Evolutionary conservation across 1,140 invertebrate genomes (phyloP).

Genomic region (Mercenaria mercenaria): DNA sequence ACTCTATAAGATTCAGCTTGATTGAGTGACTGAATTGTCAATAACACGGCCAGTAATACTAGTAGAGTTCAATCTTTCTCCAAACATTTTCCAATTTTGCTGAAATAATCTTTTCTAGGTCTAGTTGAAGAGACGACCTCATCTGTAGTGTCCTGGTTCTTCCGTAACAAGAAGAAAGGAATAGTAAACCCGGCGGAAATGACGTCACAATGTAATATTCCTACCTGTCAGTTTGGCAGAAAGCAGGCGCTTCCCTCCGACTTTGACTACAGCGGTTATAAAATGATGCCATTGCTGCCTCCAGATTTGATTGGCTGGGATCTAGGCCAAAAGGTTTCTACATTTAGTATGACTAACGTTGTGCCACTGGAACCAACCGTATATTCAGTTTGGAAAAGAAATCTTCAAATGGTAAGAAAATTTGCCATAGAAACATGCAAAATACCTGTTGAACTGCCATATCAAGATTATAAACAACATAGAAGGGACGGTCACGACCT

Average conservation of each 20-base stretch:
- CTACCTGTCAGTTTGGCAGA: slow-evolving; percentile 59
- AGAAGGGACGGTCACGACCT: slow-evolving; percentile 7
- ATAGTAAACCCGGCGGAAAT: slow-evolving; percentile 51
- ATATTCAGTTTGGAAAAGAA: slow-evolving; percentile 70
- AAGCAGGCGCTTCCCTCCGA: slow-evolving; percentile 69
- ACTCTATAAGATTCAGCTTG: too few species aligned
- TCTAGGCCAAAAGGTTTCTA: slow-evolving; percentile 66
- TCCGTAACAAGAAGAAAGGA: slow-evolving; percentile 60
- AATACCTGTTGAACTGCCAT: slow-evolving; percentile 53
- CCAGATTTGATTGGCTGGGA: slow-evolving; percentile 72
- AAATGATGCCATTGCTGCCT: slow-evolving; percentile 71
- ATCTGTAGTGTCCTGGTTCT: slow-evolving; percentile 60
- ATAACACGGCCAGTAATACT: too few species aligned
- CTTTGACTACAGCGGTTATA: slow-evolving; percentile 70
- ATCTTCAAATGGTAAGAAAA: slow-evolving; percentile 55
- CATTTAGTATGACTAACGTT: slow-evolving; percentile 75
- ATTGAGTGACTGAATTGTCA: too few species aligned
- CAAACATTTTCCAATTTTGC: too few species aligned
- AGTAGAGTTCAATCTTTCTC: too few species aligned
- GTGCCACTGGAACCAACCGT: slow-evolving; percentile 72
- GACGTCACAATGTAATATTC: slow-evolving; percentile 14
- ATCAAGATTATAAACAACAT: background rate
- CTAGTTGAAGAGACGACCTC: slow-evolving; percentile 54
- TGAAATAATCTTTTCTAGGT: too few species aligned
- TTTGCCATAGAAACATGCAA: slow-evolving; percentile 74